Conservation (phyloP, 2,113 vertebrate genomes). For the Anseranas semipalmata region DNA sequence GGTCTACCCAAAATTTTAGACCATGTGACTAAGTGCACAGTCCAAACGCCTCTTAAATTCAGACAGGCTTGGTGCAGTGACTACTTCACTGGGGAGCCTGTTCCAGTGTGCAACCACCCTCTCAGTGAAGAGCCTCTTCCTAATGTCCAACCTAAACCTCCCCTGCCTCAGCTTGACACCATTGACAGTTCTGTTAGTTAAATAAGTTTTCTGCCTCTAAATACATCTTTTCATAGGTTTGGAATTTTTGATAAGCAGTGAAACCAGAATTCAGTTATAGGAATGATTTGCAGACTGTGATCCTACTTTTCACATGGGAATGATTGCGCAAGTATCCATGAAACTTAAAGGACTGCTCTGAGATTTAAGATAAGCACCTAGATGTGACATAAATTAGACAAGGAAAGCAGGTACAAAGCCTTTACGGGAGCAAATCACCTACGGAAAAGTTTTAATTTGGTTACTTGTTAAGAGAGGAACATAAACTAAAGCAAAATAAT, state of each 20-base stretch:
- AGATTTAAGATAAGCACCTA: not conserved
- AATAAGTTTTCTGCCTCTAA: not conserved
- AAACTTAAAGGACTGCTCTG: not conserved
- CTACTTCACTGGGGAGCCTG: too few species aligned
- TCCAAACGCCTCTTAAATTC: too few species aligned
- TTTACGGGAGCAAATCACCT: not conserved
- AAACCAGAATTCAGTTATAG: not conserved
- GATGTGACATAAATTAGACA: not conserved
- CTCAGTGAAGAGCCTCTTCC: too few species aligned
- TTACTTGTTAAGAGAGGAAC: not conserved
- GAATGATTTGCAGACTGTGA: not conserved
- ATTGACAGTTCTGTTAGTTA: not conserved
- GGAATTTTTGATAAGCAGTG: not conserved
- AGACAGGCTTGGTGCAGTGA: too few species aligned
- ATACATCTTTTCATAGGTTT: not conserved
- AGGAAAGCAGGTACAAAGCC: not conserved
- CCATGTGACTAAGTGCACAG: too few species aligned
- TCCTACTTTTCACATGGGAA: not conserved
- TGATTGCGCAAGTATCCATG: not conserved
- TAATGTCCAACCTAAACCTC: too few species aligned
- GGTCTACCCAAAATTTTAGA: too few species aligned
- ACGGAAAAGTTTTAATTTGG: not conserved
- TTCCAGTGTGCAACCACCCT: too few species aligned
- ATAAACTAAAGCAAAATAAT: conserved; percentile 7
- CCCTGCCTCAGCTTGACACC: too few species aligned